Base-by-base conservation (phyloP, 1,140 invertebrate species). In the Eulimnadia texana region DNA sequence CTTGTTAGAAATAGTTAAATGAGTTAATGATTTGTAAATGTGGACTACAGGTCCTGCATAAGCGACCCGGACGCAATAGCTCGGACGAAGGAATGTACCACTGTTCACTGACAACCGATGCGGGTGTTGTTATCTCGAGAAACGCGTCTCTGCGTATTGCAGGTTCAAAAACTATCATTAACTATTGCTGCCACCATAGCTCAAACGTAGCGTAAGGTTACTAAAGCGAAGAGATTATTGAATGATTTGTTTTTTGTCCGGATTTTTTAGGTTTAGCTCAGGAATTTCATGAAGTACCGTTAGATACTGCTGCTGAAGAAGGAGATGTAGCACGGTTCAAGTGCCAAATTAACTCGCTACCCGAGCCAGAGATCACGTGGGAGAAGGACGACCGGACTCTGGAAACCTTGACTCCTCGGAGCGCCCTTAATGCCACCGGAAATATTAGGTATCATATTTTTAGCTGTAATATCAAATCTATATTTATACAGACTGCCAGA, bases 281-380 rank as follows among this genome's bases (percentile, higher is more conserved):
- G 63, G 68, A 68, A 56, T 80, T 79, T 67, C 71, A 71, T 63
- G 67, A 74, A 64, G 71, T 71, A 52, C 76, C 77, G 59, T 67
- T 71, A 64, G 70, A 77, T 64, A 65, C 70, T 64, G 73, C 70
- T 42, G 70, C 74, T 61, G 68, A 71, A 64, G 76, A 74, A 68
- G 77, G 76, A 24, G 75, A 78, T 67, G 67, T 76, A 51, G 72
- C 72, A 56, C 71, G 76, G 69, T 73, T 80, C 27, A 70, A 71
- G 67, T 80, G 78, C 71, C 72, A 73, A 66, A 79, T 80, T 66
- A 72, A 76, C 64, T 78, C 78, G 68, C 67, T 77, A 70, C 78
- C 78, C 60, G 70, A 72, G 66, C 68, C 77, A 58, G 71, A 74
- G 60, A 75, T 79, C 67, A 74, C 74, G 50, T 80, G 78, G 78